A percentile compares a stretch with the other conserved stretches of the same genome.
phyloP scores from a whole-genome alignment of 2,888 invertebrate genomes.

The Melanargia galathea region DNA sequence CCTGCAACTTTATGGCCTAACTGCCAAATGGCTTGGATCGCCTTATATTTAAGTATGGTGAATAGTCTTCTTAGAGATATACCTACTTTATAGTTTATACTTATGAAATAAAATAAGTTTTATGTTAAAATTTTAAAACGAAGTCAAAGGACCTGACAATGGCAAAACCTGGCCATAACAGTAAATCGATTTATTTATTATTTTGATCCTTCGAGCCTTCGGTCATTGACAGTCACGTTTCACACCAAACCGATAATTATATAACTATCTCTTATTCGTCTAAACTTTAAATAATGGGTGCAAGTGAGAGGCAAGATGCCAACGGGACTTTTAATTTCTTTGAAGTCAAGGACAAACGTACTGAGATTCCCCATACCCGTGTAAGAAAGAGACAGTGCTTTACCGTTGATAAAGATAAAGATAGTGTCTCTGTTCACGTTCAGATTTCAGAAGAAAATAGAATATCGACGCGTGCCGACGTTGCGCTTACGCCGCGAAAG shows the following conservation, averaged over 20 bases:
- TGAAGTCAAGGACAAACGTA: slow-evolving; percentile 76
- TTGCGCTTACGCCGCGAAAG: slow-evolving; percentile 56
- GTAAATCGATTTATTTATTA: slow-evolving; percentile 52
- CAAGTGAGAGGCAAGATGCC: slow-evolving; percentile 53
- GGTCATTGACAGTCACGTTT: slow-evolving; percentile 76
- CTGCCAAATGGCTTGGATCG: no score
- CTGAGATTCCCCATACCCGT: slow-evolving; percentile 42
- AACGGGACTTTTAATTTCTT: slow-evolving; percentile 73
- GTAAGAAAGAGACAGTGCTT: slow-evolving; percentile 49
- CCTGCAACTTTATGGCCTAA: no score
- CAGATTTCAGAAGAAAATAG: slow-evolving; percentile 64
- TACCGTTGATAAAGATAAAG: slow-evolving; percentile 50
- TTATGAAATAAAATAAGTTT: no score
- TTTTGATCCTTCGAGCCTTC: slow-evolving; percentile 68
- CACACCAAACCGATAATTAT: slow-evolving; percentile 61
- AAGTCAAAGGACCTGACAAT: slow-evolving; percentile 57
- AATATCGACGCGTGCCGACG: slow-evolving; percentile 52
- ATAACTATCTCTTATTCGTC: slow-evolving; percentile 52
- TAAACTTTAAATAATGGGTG: slow-evolving; percentile 27
- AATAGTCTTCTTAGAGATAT: no score
- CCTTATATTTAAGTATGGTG: no score
- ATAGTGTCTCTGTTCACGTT: slow-evolving; percentile 48
- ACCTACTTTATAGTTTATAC: no score
- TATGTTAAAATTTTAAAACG: no score
- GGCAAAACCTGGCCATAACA: slow-evolving; percentile 47